These are phyloP conservation scores for Gallinago jamesoni DNA, from an alignment of 2,113 vertebrate genomes.

Conservation along the genomic window DNA sequence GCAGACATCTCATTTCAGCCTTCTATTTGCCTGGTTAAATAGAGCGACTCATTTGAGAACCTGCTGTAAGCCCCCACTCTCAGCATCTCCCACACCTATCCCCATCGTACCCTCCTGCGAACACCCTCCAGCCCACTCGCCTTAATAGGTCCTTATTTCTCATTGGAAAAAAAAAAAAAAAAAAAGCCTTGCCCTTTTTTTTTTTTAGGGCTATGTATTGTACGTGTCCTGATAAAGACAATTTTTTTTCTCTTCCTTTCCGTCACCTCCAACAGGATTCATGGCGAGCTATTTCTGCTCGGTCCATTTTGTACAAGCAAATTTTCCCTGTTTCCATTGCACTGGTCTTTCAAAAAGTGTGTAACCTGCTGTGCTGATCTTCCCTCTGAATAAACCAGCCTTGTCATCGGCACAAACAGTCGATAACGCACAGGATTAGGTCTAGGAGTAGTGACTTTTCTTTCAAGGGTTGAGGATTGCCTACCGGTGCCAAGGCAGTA, in stretches of 20 bases:
- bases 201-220: neutral
- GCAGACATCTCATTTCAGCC: neutral
- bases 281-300: accelerated
- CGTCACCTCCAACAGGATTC: neutral
- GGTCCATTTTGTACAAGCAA: accelerated
- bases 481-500: accelerated
- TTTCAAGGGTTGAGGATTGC: too few species aligned
- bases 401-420: neutral
- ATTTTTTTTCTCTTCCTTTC: neutral
- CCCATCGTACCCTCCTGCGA: accelerated
- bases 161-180: too few species aligned
- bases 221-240: accelerated
- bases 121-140: neutral
- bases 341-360: neutral
- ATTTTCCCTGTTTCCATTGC: neutral
- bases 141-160: neutral
- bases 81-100: neutral
- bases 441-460: neutral
- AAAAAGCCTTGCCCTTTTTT: neutral
- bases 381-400: neutral
- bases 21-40: neutral
- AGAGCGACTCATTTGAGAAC: neutral
- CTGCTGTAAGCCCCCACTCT: neutral
- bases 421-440: accelerated
- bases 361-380: accelerated